A percentile compares a stretch with the other conserved stretches of the same genome.
Conservation (phyloP, 2,797 vertebrate genomes). For the Anas bernieri region DNA sequence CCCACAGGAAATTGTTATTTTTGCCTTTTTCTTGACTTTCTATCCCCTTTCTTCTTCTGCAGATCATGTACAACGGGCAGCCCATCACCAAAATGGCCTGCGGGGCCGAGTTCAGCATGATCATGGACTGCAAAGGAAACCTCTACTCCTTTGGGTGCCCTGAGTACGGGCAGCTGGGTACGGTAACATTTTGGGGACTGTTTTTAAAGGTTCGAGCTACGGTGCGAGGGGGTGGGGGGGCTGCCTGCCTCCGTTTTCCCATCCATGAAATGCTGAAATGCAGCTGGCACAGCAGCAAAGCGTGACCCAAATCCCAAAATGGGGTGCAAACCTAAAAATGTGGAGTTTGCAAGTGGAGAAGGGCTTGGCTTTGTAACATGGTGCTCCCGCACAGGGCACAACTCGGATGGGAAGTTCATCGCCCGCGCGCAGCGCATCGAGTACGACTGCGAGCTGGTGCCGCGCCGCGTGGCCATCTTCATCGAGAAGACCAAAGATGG, state of each 20-base stretch:
- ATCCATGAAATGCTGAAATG: background rate
- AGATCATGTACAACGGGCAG: conserved; percentile 96
- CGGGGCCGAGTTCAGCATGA: conserved; percentile 97
- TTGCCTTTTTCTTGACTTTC: accelerated
- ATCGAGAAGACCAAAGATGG: conserved; percentile 98
- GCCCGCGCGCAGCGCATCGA: conserved; percentile 95
- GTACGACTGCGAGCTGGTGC: conserved; percentile 94
- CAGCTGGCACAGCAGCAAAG: background rate
- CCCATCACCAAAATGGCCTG: conserved; percentile 94
- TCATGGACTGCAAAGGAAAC: conserved; percentile 97
- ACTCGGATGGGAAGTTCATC: conserved; percentile 96
- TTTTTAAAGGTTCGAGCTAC: background rate
- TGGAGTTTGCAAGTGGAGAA: background rate
- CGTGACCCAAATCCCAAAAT: background rate
- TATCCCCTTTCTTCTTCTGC: background rate
- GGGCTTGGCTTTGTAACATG: background rate
- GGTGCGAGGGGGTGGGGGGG: accelerated
- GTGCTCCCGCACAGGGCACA: conserved; percentile 83
- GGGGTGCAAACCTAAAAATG: no score
- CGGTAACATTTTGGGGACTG: background rate
- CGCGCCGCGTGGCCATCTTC: conserved; percentile 93
- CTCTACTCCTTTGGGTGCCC: conserved; percentile 97
- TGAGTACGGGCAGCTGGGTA: conserved; percentile 96
- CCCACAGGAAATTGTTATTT: background rate
- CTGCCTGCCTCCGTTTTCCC: background rate